Conservation (phyloP, 2,888 invertebrate species). For the Zygaena filipendulae region DNA sequence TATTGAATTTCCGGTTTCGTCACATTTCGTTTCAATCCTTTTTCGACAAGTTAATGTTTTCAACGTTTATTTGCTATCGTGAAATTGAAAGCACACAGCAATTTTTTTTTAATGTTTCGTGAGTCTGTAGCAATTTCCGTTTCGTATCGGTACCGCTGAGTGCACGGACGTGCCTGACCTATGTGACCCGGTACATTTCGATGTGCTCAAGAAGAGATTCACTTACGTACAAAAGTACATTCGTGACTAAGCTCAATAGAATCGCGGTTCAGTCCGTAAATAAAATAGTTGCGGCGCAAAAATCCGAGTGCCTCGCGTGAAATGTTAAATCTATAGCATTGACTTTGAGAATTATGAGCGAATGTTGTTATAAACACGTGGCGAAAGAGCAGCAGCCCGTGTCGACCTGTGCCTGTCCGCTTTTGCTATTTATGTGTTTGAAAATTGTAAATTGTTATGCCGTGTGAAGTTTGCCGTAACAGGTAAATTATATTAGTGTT, state of each 20-base stretch:
- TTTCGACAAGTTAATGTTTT: too few species aligned
- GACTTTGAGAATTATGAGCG: constrained; percentile 49
- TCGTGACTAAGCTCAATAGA: constrained; percentile 41
- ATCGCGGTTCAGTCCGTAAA: constrained; percentile 41
- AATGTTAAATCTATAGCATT: constrained; percentile 49
- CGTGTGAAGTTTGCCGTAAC: too few species aligned
- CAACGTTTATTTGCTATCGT: too few species aligned
- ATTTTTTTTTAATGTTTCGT: too few species aligned
- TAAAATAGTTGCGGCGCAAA: constrained; percentile 54
- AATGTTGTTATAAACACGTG: constrained; percentile 42
- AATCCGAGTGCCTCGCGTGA: constrained; percentile 54
- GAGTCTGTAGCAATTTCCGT: constrained; percentile 30
- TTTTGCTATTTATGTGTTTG: constrained; percentile 20
- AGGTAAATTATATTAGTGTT: too few species aligned
- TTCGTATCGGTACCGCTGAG: constrained; percentile 37
- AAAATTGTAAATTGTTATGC: too few species aligned
- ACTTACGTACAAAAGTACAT: constrained; percentile 39
- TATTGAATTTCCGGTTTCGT: too few species aligned
- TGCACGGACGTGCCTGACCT: constrained; percentile 26
- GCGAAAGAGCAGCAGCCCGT: constrained; percentile 33
- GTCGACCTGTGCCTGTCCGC: constrained; percentile 35
- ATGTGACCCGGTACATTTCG: constrained; percentile 23
- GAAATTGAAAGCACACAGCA: too few species aligned
- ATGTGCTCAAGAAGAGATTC: constrained; percentile 29
- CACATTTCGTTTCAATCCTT: too few species aligned